Percentiles rank a stretch among this genome's conserved stretches.
Evolutionary conservation across 2,113 vertebrate species (phyloP).

Genomic region (Paracanthobrama guichenoti): DNA sequence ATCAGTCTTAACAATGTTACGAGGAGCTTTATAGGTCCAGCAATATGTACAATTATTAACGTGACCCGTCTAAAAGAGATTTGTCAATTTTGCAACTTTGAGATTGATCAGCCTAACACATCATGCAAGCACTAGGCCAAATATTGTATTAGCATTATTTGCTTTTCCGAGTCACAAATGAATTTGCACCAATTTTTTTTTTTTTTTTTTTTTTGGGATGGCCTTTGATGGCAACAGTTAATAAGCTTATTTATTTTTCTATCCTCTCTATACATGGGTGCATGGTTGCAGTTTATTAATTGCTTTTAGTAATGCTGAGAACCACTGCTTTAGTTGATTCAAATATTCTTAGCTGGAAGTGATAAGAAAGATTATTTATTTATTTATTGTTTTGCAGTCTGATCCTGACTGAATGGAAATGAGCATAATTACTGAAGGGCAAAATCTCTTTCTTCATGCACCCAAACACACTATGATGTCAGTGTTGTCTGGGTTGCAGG

Average conservation of each 20-base stretch:
- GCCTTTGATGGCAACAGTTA: too few species aligned
- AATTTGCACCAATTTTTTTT: not conserved
- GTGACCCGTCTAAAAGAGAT: not conserved
- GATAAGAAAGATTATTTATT: not conserved
- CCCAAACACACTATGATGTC: not conserved
- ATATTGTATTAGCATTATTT: not conserved
- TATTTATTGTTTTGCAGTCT: not conserved
- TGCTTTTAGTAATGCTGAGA: not conserved
- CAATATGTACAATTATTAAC: not conserved
- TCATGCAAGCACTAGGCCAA: not conserved
- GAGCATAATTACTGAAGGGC: not conserved
- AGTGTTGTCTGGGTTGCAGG: constrained; percentile 19
- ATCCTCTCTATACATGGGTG: not conserved
- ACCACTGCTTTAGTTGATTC: not conserved
- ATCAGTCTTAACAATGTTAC: too few species aligned
- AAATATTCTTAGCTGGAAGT: not conserved
- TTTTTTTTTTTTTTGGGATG: not conserved
- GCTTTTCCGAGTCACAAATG: not conserved
- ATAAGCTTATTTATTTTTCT: not conserved
- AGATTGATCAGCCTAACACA: not conserved
- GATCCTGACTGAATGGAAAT: not conserved
- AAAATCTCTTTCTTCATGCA: not conserved
- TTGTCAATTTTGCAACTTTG: not conserved
- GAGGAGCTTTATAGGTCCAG: not conserved
- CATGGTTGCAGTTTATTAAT: not conserved